A percentile compares a stretch with the other conserved stretches of the same genome.
These are phyloP conservation scores for Leptinotarsa peninsularis DNA, from an alignment of 2,888 invertebrate species.

Conservation along the genomic window DNA sequence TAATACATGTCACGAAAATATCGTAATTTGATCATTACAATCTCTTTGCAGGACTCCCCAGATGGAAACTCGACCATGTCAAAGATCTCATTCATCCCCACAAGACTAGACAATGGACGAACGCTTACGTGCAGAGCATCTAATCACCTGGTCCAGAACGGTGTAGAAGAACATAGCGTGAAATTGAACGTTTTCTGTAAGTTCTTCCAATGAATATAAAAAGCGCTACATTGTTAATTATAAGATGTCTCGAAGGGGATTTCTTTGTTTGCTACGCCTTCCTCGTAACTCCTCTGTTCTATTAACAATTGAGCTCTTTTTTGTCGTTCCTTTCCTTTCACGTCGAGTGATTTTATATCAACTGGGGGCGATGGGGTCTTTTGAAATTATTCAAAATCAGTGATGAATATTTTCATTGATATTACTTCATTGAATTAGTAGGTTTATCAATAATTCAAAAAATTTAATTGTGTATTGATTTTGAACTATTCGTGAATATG, in stretches of 20 bases:
- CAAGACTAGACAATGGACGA: slow-evolving; percentile 82
- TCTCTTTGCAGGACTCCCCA: slow-evolving; percentile 75
- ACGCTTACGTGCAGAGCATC: slow-evolving; percentile 84
- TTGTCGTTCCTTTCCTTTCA: slow-evolving; percentile 28
- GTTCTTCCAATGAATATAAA: slow-evolving; percentile 64
- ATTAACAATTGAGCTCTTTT: slow-evolving; percentile 35
- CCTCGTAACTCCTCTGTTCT: slow-evolving; percentile 36
- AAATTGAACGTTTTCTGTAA: slow-evolving; percentile 90
- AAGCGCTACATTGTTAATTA: slow-evolving; percentile 50
- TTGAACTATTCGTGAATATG: too few species aligned
- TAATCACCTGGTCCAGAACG: slow-evolving; percentile 79
- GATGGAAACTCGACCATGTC: slow-evolving; percentile 88
- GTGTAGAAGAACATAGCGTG: slow-evolving; percentile 82
- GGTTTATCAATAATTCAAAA: too few species aligned
- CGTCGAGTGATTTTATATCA: slow-evolving; percentile 1
- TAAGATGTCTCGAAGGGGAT: slow-evolving; percentile 40
- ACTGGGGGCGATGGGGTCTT: background rate
- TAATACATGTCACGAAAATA: too few species aligned
- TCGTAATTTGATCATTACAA: background rate
- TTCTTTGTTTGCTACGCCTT: slow-evolving; percentile 45
- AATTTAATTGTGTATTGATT: too few species aligned
- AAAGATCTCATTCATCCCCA: slow-evolving; percentile 79
- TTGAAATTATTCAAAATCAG: background rate
- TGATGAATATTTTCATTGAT: background rate
- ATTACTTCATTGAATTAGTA: background rate